phyloP scores from a whole-genome alignment of 2,888 invertebrate genomes.

The Taenaris catops region DNA sequence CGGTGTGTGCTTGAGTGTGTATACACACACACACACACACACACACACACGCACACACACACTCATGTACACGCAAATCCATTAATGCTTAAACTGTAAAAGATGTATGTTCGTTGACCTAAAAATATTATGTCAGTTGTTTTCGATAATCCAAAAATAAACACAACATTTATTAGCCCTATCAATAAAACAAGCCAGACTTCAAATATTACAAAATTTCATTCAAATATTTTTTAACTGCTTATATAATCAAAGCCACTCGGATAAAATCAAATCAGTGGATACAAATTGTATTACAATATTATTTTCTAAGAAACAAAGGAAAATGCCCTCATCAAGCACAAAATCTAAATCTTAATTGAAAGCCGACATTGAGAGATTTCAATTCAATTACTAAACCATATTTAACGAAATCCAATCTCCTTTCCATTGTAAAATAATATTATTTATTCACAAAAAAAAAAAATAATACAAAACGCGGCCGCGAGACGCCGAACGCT shows the following conservation, averaged over 20 bases:
- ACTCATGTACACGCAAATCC: no score
- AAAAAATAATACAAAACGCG: constrained; percentile 76
- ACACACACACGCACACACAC: no score
- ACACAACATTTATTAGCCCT: no score
- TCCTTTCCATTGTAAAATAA: constrained; percentile 76
- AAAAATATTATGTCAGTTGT: no score
- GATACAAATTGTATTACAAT: constrained; percentile 42
- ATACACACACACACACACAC: no score
- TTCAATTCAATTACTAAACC: constrained; percentile 81
- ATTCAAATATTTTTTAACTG: background rate
- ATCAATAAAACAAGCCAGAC: no score
- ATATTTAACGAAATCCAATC: constrained; percentile 81
- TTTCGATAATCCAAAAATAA: no score
- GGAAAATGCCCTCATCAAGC: constrained; percentile 63
- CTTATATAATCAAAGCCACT: background rate
- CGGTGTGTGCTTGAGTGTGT: no score
- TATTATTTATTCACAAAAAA: constrained; percentile 79
- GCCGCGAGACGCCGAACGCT: constrained; percentile 58
- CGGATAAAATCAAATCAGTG: constrained; percentile 3
- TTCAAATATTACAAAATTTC: no score
- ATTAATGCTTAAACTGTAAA: no score
- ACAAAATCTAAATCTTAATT: constrained; percentile 74
- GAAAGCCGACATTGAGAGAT: constrained; percentile 79
- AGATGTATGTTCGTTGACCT: no score
- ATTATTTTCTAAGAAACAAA: constrained; percentile 62